These are phyloP conservation scores for Tolypeutes matacus DNA, from an alignment of 2,797 vertebrate species.

Conservation along the genomic window DNA sequence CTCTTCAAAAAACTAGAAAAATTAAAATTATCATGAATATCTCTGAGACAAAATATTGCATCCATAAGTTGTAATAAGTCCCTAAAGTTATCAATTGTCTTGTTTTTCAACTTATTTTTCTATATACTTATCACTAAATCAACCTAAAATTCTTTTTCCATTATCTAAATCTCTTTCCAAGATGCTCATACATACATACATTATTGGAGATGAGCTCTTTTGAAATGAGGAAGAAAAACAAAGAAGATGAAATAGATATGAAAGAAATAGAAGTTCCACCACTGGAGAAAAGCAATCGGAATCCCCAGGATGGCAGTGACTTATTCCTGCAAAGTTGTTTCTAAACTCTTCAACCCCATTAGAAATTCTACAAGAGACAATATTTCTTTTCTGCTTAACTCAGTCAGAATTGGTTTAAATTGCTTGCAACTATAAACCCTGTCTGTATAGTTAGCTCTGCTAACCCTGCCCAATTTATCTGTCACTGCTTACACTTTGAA, in stretches of 20 bases:
- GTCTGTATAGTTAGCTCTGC: background rate
- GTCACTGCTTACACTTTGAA: background rate
- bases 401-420: background rate
- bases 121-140: background rate
- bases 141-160: slow-evolving; percentile 5
- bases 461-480: background rate
- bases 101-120: slow-evolving; percentile 32
- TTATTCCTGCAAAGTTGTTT: no score
- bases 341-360: no score
- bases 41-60: slow-evolving; percentile 17
- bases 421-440: slow-evolving; percentile 10
- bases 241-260: no score
- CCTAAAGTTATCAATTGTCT: background rate
- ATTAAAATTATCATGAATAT: slow-evolving; percentile 27
- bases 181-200: background rate
- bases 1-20: slow-evolving; percentile 43
- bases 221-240: background rate
- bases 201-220: slow-evolving; percentile 2
- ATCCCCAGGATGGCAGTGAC: no score
- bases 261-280: no score
- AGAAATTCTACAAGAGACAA: slow-evolving; percentile 9
- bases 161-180: slow-evolving; percentile 25
- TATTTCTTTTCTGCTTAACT: slow-evolving; percentile 12
- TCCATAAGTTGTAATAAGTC: background rate
- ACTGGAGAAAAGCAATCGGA: no score